Evolutionary conservation across 2,888 invertebrate species (phyloP).

Genomic region (Mechanitis mazaeus): DNA sequence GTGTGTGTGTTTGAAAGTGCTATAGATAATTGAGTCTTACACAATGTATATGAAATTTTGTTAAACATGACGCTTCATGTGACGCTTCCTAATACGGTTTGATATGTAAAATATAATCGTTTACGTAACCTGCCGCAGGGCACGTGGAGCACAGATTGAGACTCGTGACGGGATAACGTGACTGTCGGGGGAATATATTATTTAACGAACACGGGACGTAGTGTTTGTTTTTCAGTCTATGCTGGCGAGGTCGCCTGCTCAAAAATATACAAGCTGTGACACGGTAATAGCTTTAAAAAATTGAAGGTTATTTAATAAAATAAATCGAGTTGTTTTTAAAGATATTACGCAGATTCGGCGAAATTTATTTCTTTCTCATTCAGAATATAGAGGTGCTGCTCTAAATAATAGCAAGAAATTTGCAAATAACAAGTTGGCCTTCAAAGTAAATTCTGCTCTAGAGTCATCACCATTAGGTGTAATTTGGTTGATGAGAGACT

Average conservation of each 20-base stretch:
- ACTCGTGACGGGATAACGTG: constrained; percentile 59
- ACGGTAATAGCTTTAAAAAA: neutral
- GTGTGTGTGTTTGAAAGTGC: neutral
- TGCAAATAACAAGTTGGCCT: constrained; percentile 47
- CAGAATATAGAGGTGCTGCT: constrained; percentile 26
- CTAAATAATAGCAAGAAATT: constrained; percentile 48
- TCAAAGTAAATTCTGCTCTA: constrained; percentile 37
- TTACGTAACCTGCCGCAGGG: constrained; percentile 39
- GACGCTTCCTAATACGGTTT: constrained; percentile 27
- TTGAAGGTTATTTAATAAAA: constrained; percentile 5
- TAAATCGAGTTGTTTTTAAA: constrained; percentile 13
- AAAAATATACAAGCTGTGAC: constrained; percentile 7
- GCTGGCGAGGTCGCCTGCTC: constrained; percentile 16
- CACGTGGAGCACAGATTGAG: constrained; percentile 28
- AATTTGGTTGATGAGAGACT: constrained; percentile 39
- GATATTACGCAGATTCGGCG: constrained; percentile 20
- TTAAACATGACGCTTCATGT: constrained; percentile 18
- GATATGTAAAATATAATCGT: constrained; percentile 41
- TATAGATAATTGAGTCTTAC: neutral
- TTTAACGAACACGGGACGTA: constrained; percentile 15
- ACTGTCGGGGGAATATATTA: constrained; percentile 36
- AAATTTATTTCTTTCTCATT: constrained; percentile 28
- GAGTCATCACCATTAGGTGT: constrained; percentile 36
- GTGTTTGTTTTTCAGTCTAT: constrained; percentile 17
- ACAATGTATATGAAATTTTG: constrained; percentile 20